These are phyloP conservation scores for Megamerina dolium DNA, from an alignment of 2,888 invertebrate genomes.

Conservation along the genomic window DNA sequence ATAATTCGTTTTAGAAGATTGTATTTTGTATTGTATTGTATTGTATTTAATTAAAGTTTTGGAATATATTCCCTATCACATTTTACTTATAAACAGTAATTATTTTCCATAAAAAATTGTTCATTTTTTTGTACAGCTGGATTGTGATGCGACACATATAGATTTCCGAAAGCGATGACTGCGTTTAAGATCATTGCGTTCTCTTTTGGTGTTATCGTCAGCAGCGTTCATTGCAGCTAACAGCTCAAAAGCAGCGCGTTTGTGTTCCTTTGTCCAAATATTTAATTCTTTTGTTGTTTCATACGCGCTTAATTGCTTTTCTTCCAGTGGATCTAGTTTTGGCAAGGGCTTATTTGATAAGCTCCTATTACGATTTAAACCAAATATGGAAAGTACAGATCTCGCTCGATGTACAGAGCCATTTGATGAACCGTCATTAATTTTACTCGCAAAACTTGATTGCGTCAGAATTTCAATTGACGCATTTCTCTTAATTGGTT, in stretches of 20 bases:
- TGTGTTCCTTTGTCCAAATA: conserved; percentile 45
- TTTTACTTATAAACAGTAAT: no score
- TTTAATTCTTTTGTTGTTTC: conserved; percentile 28
- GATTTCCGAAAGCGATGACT: no score
- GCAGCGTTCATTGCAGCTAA: conserved; percentile 46
- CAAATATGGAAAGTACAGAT: conserved; percentile 40
- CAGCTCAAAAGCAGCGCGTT: conserved; percentile 45
- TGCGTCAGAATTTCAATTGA: conserved; percentile 14
- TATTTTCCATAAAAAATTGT: no score
- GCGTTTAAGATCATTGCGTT: no score
- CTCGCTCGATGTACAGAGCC: conserved; percentile 30
- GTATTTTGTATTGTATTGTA: conserved; percentile 7
- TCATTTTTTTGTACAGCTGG: no score
- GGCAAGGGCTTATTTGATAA: background rate
- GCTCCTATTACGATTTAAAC: conserved; percentile 28
- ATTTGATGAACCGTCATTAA: conserved; percentile 31
- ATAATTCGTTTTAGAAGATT: no score
- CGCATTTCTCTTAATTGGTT: background rate
- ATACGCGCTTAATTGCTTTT: conserved; percentile 19
- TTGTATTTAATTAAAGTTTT: no score
- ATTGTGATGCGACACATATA: no score
- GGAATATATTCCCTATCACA: no score
- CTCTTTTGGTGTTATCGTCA: no score
- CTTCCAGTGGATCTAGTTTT: conserved; percentile 1
- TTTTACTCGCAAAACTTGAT: conserved; percentile 37